phyloP scores from a whole-genome alignment of 92 coral and sea anemone species.

The Epizoanthus fatuus region DNA sequence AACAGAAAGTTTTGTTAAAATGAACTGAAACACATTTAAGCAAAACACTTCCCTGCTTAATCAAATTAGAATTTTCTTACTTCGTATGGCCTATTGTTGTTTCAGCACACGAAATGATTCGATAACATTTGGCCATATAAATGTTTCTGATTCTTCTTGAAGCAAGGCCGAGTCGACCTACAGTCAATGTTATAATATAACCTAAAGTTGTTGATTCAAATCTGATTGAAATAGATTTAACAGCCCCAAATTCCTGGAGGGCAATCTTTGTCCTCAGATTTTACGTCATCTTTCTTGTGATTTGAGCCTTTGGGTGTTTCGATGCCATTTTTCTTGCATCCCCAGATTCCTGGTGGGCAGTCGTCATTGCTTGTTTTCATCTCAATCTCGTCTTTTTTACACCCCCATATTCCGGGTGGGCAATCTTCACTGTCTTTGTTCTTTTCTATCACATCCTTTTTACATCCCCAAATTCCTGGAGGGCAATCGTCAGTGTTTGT shows the following conservation, averaged over 20 bases:
- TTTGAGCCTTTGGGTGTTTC: neutral
- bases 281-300: neutral
- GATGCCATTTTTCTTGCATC: neutral
- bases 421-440: neutral
- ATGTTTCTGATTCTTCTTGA: too few relatives aligned
- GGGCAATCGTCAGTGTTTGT: conserved; percentile 12
- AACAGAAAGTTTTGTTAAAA: too few relatives aligned
- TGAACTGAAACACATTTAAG: too few relatives aligned
- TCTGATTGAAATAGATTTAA: neutral
- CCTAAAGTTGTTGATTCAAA: too few relatives aligned
- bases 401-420: conserved; percentile 26
- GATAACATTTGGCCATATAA: too few relatives aligned
- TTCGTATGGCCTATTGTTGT: too few relatives aligned
- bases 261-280: neutral
- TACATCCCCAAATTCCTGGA: conserved; percentile 45
- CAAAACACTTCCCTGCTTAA: too few relatives aligned
- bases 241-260: conserved; percentile 19
- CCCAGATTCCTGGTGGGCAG: conserved; percentile 26
- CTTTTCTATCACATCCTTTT: neutral
- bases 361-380: neutral
- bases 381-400: neutral
- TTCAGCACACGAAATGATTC: too few relatives aligned
- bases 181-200: too few relatives aligned
- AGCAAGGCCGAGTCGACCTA: too few relatives aligned
- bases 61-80: too few relatives aligned